Evolutionary conservation across 2,113 vertebrate genomes (phyloP), one percentile per base, ranked within the genome.

Genomic region (Oenanthe oenanthe): DNA sequence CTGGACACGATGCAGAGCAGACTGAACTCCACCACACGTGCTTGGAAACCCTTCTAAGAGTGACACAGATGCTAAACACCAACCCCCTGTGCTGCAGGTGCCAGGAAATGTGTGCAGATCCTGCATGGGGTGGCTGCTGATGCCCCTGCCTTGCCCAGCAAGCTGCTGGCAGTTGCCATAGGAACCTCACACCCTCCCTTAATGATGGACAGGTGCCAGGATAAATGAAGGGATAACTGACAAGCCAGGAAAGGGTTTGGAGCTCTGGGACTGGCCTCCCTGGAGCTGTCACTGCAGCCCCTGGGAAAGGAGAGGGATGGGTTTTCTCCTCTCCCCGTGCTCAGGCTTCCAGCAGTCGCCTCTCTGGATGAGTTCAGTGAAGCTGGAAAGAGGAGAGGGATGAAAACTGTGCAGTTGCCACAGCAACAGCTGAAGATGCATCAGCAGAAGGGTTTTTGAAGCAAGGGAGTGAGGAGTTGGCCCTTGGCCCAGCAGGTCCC

Each of bases 141-240:
- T 91, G 63, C 65, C 48, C 75, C 87, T 53, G 75, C 74, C 58
- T 57, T 36, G 63, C 75, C 4, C 72, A 76, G 54, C 66, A 22
- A 51, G 47, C 58, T 28, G 73, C 83, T 81, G 72, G 48, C 29
- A 31, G 96, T 95, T 97, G 22, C 85, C 93, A 93, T 96, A 79
- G 96, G 88, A 96, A 97, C 73, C 88, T 93, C 38, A 4, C 43
- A 68, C 85, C 83, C 86, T 92, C 77, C 92, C 75, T 67, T 86
- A 67, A 88, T 77, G 96, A 97, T 9, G 92, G 96, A 45, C 93
- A 96, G 94, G 95, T 95, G 97, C 92, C 96, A 92, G 90, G 71
- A 87, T 80, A 89, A 95, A 68, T 9, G 78, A 92, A 72, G 2
- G 31, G 89, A 90, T 85, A 87, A 90, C 25, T 40, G 31, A 83